Conservation (phyloP, 2,888 invertebrate species). For the Leptinotarsa peninsularis region DNA sequence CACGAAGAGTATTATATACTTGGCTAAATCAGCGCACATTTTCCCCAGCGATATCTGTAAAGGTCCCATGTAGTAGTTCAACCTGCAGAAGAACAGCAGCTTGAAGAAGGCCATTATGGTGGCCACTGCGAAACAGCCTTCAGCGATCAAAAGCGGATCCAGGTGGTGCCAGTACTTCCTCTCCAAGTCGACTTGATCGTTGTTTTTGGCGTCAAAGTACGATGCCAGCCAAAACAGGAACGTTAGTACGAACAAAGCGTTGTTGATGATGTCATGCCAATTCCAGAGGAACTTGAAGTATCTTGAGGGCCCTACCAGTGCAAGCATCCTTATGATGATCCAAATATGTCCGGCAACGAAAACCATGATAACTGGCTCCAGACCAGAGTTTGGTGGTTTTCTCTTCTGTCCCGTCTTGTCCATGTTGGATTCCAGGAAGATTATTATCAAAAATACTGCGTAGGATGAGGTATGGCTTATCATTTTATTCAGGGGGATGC, state of each 20-base stretch:
- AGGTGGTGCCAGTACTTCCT: constrained; percentile 76
- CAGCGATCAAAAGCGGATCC: constrained; percentile 75
- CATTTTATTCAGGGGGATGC: constrained; percentile 78
- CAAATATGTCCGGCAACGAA: constrained; percentile 72
- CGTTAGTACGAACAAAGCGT: constrained; percentile 71
- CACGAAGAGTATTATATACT: constrained; percentile 73
- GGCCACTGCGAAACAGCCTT: constrained; percentile 75
- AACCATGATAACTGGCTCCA: constrained; percentile 63
- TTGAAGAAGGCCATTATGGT: constrained; percentile 76
- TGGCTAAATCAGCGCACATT: constrained; percentile 76
- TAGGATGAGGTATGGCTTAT: constrained; percentile 77
- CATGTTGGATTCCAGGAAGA: constrained; percentile 73
- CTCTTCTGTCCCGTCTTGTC: constrained; percentile 71
- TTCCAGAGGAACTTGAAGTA: constrained; percentile 74
- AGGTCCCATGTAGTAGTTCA: constrained; percentile 75
- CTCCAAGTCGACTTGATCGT: constrained; percentile 68
- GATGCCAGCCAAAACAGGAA: constrained; percentile 75
- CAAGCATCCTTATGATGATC: constrained; percentile 70
- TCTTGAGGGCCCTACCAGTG: constrained; percentile 70
- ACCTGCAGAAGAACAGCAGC: constrained; percentile 73
- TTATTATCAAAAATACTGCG: constrained; percentile 73
- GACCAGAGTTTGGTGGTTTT: constrained; percentile 72
- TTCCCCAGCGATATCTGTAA: constrained; percentile 76
- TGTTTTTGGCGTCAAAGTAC: constrained; percentile 67
- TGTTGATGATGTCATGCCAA: constrained; percentile 73